Base-by-base conservation (phyloP, 2,113 vertebrate species). In the Platycercus adscitus region DNA sequence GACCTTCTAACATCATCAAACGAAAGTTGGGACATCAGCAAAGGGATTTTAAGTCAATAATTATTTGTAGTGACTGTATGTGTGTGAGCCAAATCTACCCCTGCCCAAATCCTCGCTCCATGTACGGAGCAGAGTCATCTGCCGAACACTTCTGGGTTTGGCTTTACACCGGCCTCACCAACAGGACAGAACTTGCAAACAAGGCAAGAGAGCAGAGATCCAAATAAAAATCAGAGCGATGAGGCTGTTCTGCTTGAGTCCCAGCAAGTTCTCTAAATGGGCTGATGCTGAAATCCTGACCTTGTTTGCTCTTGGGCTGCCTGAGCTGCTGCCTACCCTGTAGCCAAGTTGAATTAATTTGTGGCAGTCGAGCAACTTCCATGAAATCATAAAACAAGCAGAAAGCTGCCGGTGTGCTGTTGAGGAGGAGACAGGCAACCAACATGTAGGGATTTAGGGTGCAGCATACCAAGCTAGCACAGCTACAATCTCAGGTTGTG, bases 291-390 rank as follows among this genome's bases (percentile, higher is more conserved):
- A 83, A 96, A 95, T 90, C 82, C 75, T 97, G 97, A 95, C 95
- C 81, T 95, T 93, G 86, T 58, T 93, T 70, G 89, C 75, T 96
- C 88, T 93, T 86, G 61, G 85, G 56, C 82, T 91, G 88, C 94
- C 46, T 15, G 37, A 90, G 47, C 66, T 41, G 46, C 88, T 76
- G 73, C 85, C 93, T 95, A 58, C 79, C 63, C 85, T 52, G 66
- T 89, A 89, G 87, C 35, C 47, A 95, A 88, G 71, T 97, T 91
- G 94, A 96, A 96, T 78, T 80, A 94, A 86, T 94, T 88, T 72
- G 70, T 88, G 86, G 56, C 56, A 23, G 56, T 86, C 79, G 9
- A 92, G 12, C 70, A 43, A 50, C 61, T 41, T 64, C 70, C 66
- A 77, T 49, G 83, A 89, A 95, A 94, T 78, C 77, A 28, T 71